A percentile compares a stretch with the other conserved stretches of the same genome.
phyloP scores from a whole-genome alignment of 1,140 invertebrate genomes.

The Hylaeus anthracinus region DNA sequence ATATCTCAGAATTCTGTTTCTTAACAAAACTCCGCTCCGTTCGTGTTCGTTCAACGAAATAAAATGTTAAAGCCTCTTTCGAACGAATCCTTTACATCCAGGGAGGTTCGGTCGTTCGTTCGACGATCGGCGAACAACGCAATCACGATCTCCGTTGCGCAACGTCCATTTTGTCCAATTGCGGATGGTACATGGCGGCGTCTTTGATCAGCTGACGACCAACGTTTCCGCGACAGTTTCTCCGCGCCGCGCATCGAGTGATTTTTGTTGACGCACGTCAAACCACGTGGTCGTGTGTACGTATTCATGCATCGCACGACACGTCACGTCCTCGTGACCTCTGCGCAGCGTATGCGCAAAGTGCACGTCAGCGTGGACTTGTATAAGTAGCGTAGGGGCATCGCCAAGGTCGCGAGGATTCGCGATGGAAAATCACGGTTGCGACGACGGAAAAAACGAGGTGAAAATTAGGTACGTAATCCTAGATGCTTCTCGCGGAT shows the following conservation, averaged over 20 bases:
- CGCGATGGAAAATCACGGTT: conserved; percentile 42
- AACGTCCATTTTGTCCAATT: neutral
- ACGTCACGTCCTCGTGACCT: conserved; percentile 38
- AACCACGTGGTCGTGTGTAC: neutral
- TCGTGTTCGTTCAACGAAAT: too few relatives aligned
- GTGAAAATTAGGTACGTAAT: conserved; percentile 11
- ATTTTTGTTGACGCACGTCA: conserved; percentile 28
- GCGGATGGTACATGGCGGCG: conserved; percentile 15
- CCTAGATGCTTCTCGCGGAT: too few relatives aligned
- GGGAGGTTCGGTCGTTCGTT: neutral
- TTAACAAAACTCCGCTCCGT: too few relatives aligned
- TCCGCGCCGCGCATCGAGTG: neutral
- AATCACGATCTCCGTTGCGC: neutral
- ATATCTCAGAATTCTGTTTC: too few relatives aligned
- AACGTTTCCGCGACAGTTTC: conserved; percentile 2
- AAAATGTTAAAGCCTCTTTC: too few relatives aligned
- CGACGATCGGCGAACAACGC: neutral
- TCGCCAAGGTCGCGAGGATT: neutral
- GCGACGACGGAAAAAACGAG: neutral
- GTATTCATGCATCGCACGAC: neutral
- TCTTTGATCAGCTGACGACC: neutral
- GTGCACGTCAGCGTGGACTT: conserved; percentile 11
- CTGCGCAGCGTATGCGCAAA: neutral
- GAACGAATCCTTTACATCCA: too few relatives aligned
- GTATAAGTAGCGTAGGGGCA: conserved; percentile 21